A percentile compares a stretch with the other conserved stretches of the same genome.
Evolutionary conservation across 1,140 invertebrate genomes (phyloP).

Genomic region (Cyclargus thomasi): DNA sequence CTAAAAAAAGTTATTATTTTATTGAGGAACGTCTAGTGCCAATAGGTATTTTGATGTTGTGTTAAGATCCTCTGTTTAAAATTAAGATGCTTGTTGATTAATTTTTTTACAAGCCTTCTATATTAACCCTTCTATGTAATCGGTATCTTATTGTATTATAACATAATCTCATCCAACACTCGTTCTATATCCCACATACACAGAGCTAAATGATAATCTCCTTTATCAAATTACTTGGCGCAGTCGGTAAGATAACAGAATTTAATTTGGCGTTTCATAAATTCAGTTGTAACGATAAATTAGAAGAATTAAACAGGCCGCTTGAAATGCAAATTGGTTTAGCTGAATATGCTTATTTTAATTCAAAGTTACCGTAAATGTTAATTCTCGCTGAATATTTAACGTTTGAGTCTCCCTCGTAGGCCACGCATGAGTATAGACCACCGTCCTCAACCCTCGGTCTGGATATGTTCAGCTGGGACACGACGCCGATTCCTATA

Average conservation of each 20-base stretch:
- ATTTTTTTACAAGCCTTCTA: too few relatives aligned
- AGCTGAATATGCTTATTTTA: neutral
- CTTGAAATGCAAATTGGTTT: conserved; percentile 11
- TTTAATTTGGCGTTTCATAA: neutral
- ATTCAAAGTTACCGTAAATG: conserved; percentile 84
- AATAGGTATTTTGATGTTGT: too few relatives aligned
- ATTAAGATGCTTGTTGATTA: too few relatives aligned
- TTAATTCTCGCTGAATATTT: conserved; percentile 84
- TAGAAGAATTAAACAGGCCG: neutral
- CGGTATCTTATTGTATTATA: too few relatives aligned
- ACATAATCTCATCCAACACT: too few relatives aligned
- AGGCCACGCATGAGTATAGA: conserved; percentile 84
- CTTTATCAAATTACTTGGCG: too few relatives aligned
- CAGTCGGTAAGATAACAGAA: neutral
- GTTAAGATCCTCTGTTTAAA: too few relatives aligned
- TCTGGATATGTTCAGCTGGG: conserved; percentile 89
- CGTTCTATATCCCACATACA: too few relatives aligned
- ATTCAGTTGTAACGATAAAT: neutral
- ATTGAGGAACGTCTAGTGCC: too few relatives aligned
- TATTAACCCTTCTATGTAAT: too few relatives aligned
- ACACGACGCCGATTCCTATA: conserved; percentile 84
- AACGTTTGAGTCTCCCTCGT: conserved; percentile 82
- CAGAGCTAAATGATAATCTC: too few relatives aligned
- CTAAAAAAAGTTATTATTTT: too few relatives aligned
- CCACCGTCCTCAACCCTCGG: conserved; percentile 87